Evolutionary conservation across 2,113 vertebrate genomes (phyloP).

Genomic region (Heterocephalus glaber): DNA sequence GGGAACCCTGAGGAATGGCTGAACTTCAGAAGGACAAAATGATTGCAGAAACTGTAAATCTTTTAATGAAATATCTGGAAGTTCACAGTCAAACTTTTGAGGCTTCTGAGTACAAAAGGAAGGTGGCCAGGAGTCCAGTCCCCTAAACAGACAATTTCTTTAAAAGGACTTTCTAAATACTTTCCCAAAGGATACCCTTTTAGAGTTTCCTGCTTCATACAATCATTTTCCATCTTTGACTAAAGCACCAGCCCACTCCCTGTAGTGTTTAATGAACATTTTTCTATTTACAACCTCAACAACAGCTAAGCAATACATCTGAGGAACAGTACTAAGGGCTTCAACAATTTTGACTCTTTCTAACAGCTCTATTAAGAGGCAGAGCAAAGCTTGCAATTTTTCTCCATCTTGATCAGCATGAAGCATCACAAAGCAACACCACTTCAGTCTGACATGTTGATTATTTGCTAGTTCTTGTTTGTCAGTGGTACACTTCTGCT

Average conservation of each 20-base stretch:
- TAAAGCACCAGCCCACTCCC: conserved; percentile 97
- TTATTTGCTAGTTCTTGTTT: conserved; percentile 99
- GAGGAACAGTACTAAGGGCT: conserved; percentile 96
- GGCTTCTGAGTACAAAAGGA: conserved; percentile 98
- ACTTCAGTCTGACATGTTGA: conserved; percentile 98
- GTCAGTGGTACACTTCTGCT: conserved; percentile 99
- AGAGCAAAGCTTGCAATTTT: conserved; percentile 95
- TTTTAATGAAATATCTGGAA: conserved; percentile 96
- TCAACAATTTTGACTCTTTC: conserved; percentile 97
- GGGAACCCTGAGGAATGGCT: conserved; percentile 98
- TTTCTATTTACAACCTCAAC: conserved; percentile 98
- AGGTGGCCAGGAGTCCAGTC: conserved; percentile 98
- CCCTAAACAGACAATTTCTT: conserved; percentile 97
- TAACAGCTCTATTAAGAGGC: conserved; percentile 94
- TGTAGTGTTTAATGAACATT: conserved; percentile 99
- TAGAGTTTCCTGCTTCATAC: conserved; percentile 96
- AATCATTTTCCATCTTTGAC: conserved; percentile 96
- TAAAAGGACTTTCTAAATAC: conserved; percentile 98
- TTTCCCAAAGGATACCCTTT: conserved; percentile 98
- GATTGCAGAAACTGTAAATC: conserved; percentile 98
- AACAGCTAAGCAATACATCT: conserved; percentile 99
- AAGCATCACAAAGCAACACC: conserved; percentile 99
- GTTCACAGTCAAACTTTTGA: conserved; percentile 97
- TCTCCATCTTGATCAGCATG: conserved; percentile 99
- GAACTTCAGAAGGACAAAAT: conserved; percentile 97